A percentile compares a stretch with the other conserved stretches of the same genome.
phyloP scores from a whole-genome alignment of 2,888 invertebrate species.

The Hololepta plana region DNA sequence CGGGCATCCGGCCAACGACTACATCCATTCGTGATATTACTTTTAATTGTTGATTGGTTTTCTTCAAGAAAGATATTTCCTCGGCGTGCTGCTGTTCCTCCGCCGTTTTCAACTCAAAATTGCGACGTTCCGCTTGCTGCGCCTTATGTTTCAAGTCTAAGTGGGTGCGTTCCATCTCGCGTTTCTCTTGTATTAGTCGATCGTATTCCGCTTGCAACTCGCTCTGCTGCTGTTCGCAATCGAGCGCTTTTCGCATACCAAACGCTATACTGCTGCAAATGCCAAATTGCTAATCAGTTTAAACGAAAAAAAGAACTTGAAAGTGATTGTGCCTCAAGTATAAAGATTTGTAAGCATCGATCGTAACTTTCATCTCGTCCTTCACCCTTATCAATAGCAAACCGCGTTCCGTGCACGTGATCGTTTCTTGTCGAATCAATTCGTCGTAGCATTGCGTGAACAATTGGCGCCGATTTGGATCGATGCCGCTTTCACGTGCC shows the following conservation, averaged over 20 bases:
- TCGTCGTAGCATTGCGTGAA: constrained; percentile 95
- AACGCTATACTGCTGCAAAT: constrained; percentile 95
- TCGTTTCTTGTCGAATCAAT: constrained; percentile 85
- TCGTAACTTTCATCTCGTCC: constrained; percentile 91
- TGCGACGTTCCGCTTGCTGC: constrained; percentile 67
- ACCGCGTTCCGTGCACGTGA: constrained; percentile 93
- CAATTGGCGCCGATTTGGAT: constrained; percentile 80
- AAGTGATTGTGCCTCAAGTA: no score
- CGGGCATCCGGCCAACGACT: constrained; percentile 4
- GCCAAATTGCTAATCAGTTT: no score
- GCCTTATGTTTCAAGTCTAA: constrained; percentile 47
- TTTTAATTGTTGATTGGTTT: constrained; percentile 87
- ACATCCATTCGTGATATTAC: constrained; percentile 24
- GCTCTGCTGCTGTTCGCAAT: constrained; percentile 71
- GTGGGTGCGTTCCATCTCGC: constrained; percentile 42
- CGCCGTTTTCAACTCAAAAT: constrained; percentile 66
- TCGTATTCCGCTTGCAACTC: constrained; percentile 60
- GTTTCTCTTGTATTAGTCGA: constrained; percentile 45
- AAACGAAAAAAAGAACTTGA: no score
- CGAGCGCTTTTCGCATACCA: constrained; percentile 93
- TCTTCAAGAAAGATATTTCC: constrained; percentile 80
- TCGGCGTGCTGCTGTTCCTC: constrained; percentile 88
- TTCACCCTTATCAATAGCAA: constrained; percentile 79
- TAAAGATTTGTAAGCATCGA: constrained; percentile 78
- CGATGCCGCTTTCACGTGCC: constrained; percentile 92